Conservation (phyloP, 1,140 invertebrate genomes). For the Formica exsecta region DNA sequence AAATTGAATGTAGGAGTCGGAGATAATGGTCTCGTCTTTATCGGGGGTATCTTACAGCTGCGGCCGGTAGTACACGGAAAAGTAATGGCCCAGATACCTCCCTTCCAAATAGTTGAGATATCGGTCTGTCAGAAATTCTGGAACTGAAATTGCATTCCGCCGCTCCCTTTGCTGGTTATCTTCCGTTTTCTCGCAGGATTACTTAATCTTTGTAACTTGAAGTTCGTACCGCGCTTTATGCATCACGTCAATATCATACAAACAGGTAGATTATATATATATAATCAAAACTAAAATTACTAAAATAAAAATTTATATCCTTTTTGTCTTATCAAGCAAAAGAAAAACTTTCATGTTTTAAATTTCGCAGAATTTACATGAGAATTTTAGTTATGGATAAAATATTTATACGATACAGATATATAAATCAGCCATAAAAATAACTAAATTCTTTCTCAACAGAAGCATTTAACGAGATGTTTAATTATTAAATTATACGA, state of each 20-base stretch:
- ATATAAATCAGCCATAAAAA: background rate
- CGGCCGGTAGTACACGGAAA: conserved; percentile 27
- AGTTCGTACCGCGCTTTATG: background rate
- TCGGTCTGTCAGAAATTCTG: conserved; percentile 60
- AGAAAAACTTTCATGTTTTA: background rate
- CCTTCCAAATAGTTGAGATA: conserved; percentile 55
- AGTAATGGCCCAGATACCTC: conserved; percentile 45
- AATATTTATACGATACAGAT: background rate
- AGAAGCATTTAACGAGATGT: background rate
- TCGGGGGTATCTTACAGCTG: conserved; percentile 31
- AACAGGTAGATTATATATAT: background rate
- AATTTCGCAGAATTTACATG: background rate
- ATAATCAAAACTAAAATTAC: background rate
- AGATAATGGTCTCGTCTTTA: conserved; percentile 63
- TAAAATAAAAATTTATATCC: conserved; percentile 1
- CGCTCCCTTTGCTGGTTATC: conserved; percentile 10
- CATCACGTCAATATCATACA: background rate
- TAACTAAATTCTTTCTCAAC: background rate
- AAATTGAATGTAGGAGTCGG: conserved; percentile 53
- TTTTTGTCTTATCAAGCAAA: background rate
- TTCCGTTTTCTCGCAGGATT: conserved; percentile 28
- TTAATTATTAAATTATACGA: background rate
- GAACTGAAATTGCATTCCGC: conserved; percentile 56
- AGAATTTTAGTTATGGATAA: background rate
- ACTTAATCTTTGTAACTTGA: conserved; percentile 44